phyloP scores from a whole-genome alignment of 1,140 invertebrate genomes.

The Papilio polytes region DNA sequence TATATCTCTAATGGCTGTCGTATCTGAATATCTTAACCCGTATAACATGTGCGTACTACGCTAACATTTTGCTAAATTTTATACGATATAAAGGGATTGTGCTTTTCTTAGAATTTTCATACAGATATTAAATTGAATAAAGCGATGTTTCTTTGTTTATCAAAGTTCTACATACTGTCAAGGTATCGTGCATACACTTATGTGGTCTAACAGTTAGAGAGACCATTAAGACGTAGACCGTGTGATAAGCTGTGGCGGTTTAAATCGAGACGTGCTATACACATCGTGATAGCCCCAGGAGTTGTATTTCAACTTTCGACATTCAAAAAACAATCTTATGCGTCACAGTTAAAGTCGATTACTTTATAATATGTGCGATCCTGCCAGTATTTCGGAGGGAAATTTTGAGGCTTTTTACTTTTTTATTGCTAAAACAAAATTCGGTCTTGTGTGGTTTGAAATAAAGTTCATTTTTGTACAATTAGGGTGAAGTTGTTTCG shows the following conservation, averaged over 20 bases:
- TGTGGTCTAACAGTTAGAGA: slow-evolving; percentile 63
- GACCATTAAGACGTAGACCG: slow-evolving; percentile 65
- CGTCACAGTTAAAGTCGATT: slow-evolving; percentile 2
- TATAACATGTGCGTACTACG: too few relatives aligned
- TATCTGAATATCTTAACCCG: too few relatives aligned
- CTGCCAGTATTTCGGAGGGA: not conserved
- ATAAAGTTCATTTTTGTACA: slow-evolving; percentile 50
- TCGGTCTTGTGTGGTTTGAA: slow-evolving; percentile 36
- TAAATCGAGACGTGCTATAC: slow-evolving; percentile 68
- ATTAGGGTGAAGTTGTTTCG: slow-evolving; percentile 41
- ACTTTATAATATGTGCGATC: not conserved
- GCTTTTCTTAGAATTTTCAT: too few relatives aligned
- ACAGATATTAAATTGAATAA: not conserved
- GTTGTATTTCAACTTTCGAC: slow-evolving; percentile 53
- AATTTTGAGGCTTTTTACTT: not conserved
- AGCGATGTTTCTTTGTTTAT: not conserved
- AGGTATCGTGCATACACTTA: slow-evolving; percentile 59
- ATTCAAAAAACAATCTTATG: slow-evolving; percentile 44
- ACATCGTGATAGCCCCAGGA: slow-evolving; percentile 66
- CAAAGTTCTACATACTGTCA: slow-evolving; percentile 46
- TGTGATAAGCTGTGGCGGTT: slow-evolving; percentile 52
- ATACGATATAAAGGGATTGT: too few relatives aligned
- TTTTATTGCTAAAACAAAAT: not conserved
- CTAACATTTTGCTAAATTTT: too few relatives aligned
- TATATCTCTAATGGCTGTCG: too few relatives aligned